Conservation (phyloP, 2,888 invertebrate species). For the Catonia carolina region DNA sequence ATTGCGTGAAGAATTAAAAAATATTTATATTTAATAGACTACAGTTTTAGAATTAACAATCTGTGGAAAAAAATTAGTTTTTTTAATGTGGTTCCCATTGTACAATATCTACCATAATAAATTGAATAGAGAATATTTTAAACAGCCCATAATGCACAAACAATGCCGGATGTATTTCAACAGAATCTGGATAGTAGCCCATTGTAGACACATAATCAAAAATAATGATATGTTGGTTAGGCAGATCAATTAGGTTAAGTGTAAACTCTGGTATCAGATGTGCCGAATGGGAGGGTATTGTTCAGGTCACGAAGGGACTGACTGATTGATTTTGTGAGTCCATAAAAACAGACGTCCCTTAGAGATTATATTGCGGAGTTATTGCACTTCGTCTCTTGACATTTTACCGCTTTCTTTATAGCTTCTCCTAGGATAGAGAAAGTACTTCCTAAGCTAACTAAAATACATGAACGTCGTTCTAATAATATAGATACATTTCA, state of each 20-base stretch:
- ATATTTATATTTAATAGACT: no score
- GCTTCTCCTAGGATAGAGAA: neutral
- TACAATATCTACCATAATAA: no score
- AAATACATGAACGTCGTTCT: slow-evolving; percentile 2
- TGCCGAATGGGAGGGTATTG: neutral
- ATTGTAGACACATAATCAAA: slow-evolving; percentile 8
- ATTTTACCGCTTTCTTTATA: slow-evolving; percentile 11
- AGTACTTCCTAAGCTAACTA: no score
- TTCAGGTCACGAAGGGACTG: slow-evolving; percentile 7
- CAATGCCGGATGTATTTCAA: neutral
- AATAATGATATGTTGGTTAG: neutral
- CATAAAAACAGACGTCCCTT: slow-evolving; percentile 11
- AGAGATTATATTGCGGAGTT: slow-evolving; percentile 8
- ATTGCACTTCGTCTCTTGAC: slow-evolving; percentile 2
- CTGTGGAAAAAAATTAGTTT: no score
- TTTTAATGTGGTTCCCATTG: no score
- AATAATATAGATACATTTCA: slow-evolving; percentile 14
- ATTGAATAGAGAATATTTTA: no score
- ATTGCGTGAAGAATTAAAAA: no score
- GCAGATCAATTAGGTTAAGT: slow-evolving; percentile 10
- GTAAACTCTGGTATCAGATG: slow-evolving; percentile 4
- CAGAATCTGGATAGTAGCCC: neutral
- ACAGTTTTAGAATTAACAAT: no score
- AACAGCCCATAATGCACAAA: no score
- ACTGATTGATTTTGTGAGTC: slow-evolving; percentile 14